These are phyloP conservation scores for Conus betulinus DNA, from an alignment of 1,140 invertebrate species.

Conservation along the genomic window DNA sequence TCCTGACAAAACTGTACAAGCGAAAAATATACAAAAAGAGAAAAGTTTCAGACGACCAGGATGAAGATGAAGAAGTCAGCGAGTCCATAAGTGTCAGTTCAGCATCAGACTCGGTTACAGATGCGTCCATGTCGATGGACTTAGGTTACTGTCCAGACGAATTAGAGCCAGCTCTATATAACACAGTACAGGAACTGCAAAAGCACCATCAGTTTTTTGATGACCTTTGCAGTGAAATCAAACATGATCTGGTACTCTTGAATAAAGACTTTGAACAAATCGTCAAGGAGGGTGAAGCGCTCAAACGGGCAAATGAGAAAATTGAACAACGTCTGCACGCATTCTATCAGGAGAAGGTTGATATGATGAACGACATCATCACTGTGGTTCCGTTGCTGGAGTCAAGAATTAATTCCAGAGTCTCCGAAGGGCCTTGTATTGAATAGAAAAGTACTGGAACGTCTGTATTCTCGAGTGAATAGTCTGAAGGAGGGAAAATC, in stretches of 20 bases:
- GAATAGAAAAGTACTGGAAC: not conserved
- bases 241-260: not conserved
- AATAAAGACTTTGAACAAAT: not conserved
- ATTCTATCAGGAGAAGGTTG: not conserved
- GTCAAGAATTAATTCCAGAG: not conserved
- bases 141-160: not conserved
- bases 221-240: not conserved
- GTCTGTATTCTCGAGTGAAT: not conserved
- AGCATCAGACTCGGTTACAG: not conserved
- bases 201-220: not conserved
- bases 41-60: not conserved
- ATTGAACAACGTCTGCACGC: not conserved
- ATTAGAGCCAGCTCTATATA: not conserved
- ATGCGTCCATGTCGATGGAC: not conserved
- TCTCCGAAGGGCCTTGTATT: not conserved
- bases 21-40: not conserved
- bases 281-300: not conserved
- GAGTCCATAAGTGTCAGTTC: not conserved
- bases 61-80: slow-evolving; percentile 14
- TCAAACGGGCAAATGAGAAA: not conserved
- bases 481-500: not conserved
- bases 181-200: not conserved
- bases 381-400: not conserved
- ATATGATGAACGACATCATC: not conserved
- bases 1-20: not conserved